Base-by-base conservation (phyloP, 1,140 invertebrate genomes). In the Cardiocondyla obscurior region DNA sequence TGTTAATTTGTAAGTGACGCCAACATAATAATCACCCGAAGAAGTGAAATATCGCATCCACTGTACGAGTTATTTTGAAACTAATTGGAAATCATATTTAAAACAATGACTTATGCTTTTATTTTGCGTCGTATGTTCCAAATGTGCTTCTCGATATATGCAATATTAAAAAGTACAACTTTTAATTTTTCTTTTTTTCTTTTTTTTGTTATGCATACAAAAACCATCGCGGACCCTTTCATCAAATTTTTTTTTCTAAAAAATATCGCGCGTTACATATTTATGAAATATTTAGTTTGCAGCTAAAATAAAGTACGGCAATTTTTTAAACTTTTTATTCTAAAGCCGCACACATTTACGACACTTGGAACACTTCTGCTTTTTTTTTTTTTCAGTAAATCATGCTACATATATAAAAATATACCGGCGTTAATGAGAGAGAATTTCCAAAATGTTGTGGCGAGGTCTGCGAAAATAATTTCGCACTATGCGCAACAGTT, bases 1-100 rank as follows among this genome's bases (percentile, higher is more conserved):
- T n/a, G 28, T 74, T 72, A 85, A 86, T 86, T 82, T 86, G 77
- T 69, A 81, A 73, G 36, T 49, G 51, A 79, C 7, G 36, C 36
- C 74, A 83, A 83, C 74, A 57, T 69, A 77, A 36, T 39, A 46
- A 10, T 7, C 53, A 14, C 22, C 3, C n/a, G 42, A 49, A 76
- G 57, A 62, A 49, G 57, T 14, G 42, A 49, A 51, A 64, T 67
- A 77, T 30, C 25, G 7, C 55, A 53, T 67, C 16, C 44, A 19
- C 28, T 19, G 12, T 22, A 28, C 12, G 8, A 55, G 55, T 60
- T 42, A 76, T 76, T n/a, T 1, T n/a, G 3, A 25, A 10, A 22
- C 25, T 74, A 44, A 74, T 60, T 36, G 30, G 16, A 5, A 53
- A 67, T 67, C 12, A 46, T 62, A 1, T 62, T 30, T 33, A 22